Conservation (phyloP, 2,113 vertebrate genomes). For the Lepisosteus oculatus region DNA sequence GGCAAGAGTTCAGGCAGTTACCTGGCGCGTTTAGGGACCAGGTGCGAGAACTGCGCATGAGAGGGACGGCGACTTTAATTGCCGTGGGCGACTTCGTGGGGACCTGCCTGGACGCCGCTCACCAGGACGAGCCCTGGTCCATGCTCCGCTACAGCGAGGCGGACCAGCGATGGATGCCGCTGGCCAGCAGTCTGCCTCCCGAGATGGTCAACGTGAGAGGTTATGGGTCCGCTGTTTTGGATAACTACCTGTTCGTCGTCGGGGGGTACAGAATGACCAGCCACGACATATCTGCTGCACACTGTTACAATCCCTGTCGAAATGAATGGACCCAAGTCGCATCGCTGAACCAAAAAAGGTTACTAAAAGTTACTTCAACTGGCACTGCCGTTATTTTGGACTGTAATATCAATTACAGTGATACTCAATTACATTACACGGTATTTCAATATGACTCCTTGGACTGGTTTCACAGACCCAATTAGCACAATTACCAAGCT, state of each 20-base stretch:
- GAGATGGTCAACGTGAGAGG: constrained; percentile 86
- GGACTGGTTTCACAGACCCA: no score
- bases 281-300: constrained; percentile 86
- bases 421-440: no score
- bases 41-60: constrained; percentile 76
- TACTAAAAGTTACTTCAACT: constrained; percentile 10
- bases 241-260: constrained; percentile 91
- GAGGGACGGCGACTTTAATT: constrained; percentile 75
- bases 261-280: constrained; percentile 86
- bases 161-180: constrained; percentile 78
- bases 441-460: no score
- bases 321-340: constrained; percentile 87
- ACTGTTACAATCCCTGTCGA: constrained; percentile 88
- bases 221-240: constrained; percentile 78
- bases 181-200: constrained; percentile 74
- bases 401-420: no score
- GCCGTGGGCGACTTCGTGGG: constrained; percentile 79
- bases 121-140: constrained; percentile 74
- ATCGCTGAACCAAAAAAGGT: constrained; percentile 96
- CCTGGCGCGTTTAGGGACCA: constrained; percentile 62
- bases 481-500: no score
- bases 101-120: constrained; percentile 58
- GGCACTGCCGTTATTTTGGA: background rate
- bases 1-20: constrained; percentile 68
- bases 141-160: constrained; percentile 83